Base-by-base conservation (phyloP, 2,888 invertebrate species). In the Halictus quadricinctus region DNA sequence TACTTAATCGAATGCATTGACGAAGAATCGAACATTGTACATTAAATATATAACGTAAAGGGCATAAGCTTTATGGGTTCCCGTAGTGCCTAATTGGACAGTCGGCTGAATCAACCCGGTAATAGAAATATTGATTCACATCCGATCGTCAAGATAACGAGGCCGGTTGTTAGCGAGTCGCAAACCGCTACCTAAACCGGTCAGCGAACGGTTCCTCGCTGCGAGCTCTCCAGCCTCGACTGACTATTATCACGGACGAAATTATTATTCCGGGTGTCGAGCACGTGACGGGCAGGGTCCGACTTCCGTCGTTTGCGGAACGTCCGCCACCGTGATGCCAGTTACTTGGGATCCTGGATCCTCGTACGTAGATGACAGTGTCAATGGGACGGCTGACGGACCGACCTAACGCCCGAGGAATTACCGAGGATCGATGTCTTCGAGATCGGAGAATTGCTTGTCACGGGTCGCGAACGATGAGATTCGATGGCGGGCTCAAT, bases 201-300 rank as follows among this genome's bases (percentile, higher is more conserved):
- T 1, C 6, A 4, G 25, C 25, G 29, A 64, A 13, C 64, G 29
- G 64, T 29, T 64, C 29, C 25, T 25, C 64, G 29, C 4, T 29
- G 29, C 13, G 64, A 83, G 66, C 25, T 10, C 25, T 21, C 60
- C 73, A 36, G 48, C 64, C 21, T 18, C 4, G 66, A 36, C 66
- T 8, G 66, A 66, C 66, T 66, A 36, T 66, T 66, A 66, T 36
- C 70, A 48, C 66, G 72, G 75, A 43, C 72, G 76, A 85, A 66
- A 66, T 84, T 88, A 88, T 89, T 88, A 88, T 88, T 89, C 88
- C 80, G 80, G 82, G 74, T 86, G 84, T 82, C 84, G 81, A 72
- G 60, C 72, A 64, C 13, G 58, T 54, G 70, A 80, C 79, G 54
- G 54, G 36, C 60, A n/a, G 3, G 60, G 75, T 50, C 76, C 60